Evolutionary conservation across 1,140 invertebrate species (phyloP).

Genomic region (Tetranychus cinnabarinus): DNA sequence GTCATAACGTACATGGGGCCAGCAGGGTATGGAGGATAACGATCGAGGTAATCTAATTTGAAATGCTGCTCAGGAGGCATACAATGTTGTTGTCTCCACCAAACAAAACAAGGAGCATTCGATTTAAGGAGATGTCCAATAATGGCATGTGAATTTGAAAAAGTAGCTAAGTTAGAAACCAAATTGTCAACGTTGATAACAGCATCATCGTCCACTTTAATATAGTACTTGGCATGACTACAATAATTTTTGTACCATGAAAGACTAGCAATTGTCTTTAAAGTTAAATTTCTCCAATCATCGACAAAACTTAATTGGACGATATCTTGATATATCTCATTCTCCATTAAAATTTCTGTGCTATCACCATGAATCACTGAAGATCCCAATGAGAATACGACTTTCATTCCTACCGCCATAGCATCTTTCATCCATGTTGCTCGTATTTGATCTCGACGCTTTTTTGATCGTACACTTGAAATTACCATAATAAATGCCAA

Average conservation of each 20-base stretch:
- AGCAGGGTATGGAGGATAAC: not conserved
- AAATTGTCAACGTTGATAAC: not conserved
- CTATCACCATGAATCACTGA: not conserved
- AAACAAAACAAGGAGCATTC: not conserved
- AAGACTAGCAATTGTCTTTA: constrained; percentile 10
- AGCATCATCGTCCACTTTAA: constrained; percentile 11
- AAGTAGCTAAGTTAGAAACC: not conserved
- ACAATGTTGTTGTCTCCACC: not conserved
- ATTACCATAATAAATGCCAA: not conserved
- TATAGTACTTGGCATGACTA: constrained; percentile 8
- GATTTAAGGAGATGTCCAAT: not conserved
- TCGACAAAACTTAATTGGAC: constrained; percentile 14
- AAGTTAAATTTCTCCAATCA: constrained; percentile 10
- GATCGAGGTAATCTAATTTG: not conserved
- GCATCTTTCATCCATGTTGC: not conserved
- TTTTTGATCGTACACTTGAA: not conserved
- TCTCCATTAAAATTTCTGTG: not conserved
- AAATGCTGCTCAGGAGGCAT: not conserved
- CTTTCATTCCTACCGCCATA: not conserved
- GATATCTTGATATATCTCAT: constrained; percentile 11
- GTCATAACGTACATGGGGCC: constrained; percentile 2
- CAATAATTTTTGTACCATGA: constrained; percentile 12
- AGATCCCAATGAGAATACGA: not conserved
- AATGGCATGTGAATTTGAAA: not conserved
- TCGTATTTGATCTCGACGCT: constrained; percentile 1